Conservation (phyloP, 2,113 vertebrate species). For the Corythaeola cristata region DNA sequence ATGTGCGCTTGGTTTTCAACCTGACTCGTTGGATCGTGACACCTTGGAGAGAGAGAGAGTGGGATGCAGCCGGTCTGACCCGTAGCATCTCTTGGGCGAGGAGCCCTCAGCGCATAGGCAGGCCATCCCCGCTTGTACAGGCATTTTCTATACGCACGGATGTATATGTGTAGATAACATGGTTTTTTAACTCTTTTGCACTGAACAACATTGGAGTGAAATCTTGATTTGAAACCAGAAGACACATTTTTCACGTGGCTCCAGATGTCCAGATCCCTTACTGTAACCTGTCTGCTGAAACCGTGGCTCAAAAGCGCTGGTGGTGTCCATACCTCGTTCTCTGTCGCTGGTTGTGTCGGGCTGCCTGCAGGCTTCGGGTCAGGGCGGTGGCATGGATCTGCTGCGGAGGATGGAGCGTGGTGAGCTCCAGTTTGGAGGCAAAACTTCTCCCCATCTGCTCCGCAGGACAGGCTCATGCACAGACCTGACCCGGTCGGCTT, state of each 20-base stretch:
- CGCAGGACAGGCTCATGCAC: rapidly evolving
- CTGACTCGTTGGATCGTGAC: background rate
- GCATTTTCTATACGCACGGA: conserved; percentile 36
- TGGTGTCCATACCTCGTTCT: background rate
- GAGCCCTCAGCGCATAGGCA: background rate
- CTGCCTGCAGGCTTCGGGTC: background rate
- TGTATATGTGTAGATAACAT: conserved; percentile 69
- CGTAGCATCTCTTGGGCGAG: background rate
- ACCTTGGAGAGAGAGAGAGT: background rate
- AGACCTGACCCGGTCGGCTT: rapidly evolving
- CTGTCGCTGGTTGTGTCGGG: background rate
- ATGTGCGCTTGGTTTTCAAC: background rate
- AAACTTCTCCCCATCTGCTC: background rate
- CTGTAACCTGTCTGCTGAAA: background rate
- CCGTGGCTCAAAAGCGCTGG: background rate
- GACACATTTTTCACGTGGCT: background rate
- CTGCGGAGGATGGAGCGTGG: background rate
- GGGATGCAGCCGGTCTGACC: background rate
- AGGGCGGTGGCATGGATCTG: background rate
- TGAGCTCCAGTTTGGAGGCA: background rate
- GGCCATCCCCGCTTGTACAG: conserved; percentile 47
- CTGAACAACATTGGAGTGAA: conserved; percentile 32
- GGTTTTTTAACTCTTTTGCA: conserved; percentile 66
- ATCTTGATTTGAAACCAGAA: conserved; percentile 23
- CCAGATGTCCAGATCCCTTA: background rate